phyloP scores from a whole-genome alignment of 64 coral and sea anemone genomes.

The Montipora sp. region DNA sequence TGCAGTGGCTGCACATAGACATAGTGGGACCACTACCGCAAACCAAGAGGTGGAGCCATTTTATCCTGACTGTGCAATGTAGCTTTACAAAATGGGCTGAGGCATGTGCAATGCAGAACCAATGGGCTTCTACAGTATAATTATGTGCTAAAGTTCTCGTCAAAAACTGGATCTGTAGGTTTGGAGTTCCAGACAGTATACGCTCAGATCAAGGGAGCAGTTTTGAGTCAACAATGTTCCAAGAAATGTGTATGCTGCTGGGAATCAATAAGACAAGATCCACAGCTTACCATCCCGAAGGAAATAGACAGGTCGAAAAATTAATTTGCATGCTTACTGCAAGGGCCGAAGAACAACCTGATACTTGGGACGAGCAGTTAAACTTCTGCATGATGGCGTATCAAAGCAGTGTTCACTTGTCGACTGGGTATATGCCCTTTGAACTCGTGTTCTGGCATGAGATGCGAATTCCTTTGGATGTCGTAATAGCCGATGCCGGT shows the following conservation, averaged over 20 bases:
- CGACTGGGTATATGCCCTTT: neutral
- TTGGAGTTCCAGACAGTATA: constrained; percentile 37
- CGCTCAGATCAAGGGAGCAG: constrained; percentile 38
- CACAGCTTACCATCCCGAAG: no score
- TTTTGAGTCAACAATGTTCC: constrained; percentile 31
- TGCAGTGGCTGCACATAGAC: constrained; percentile 59
- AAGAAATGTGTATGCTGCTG: no score
- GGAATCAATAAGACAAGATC: no score
- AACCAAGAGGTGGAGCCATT: constrained; percentile 55
- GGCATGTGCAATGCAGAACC: neutral
- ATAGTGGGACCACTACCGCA: constrained; percentile 46
- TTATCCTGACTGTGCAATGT: constrained; percentile 51
- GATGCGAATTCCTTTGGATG: neutral
- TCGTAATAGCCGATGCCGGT: neutral
- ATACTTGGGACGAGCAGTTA: neutral
- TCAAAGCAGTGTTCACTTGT: neutral
- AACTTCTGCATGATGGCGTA: neutral
- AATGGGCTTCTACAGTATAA: neutral
- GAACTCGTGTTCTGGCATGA: neutral
- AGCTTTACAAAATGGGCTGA: constrained; percentile 54
- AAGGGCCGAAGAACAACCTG: neutral
- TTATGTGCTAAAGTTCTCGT: constrained; percentile 1
- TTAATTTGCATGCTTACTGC: neutral
- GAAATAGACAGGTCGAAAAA: no score
- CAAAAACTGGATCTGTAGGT: constrained; percentile 53